These are phyloP conservation scores for Tillus elongatus DNA, from an alignment of 2,888 invertebrate species.

Conservation along the genomic window DNA sequence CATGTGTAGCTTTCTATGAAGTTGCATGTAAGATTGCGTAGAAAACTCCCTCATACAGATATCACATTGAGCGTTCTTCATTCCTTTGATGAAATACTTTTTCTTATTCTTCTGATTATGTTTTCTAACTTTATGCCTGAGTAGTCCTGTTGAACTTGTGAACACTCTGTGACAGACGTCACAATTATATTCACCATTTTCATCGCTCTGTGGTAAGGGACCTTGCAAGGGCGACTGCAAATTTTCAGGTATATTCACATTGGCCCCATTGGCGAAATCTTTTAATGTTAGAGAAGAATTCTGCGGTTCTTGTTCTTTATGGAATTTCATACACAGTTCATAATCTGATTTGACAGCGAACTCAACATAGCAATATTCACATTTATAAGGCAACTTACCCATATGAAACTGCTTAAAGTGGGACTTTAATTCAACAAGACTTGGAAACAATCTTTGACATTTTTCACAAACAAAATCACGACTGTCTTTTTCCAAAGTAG, in stretches of 20 bases:
- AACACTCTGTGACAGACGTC: conserved; percentile 31
- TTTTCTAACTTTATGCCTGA: conserved; percentile 35
- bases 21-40: conserved; percentile 36
- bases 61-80: conserved; percentile 39
- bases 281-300: conserved; percentile 33
- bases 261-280: conserved; percentile 27
- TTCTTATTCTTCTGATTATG: conserved; percentile 34
- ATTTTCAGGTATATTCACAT: conserved; percentile 10
- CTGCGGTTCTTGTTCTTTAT: conserved; percentile 16
- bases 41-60: conserved; percentile 39
- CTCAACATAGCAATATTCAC: conserved; percentile 32
- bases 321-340: conserved; percentile 28
- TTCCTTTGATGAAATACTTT: conserved; percentile 38
- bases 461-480: conserved; percentile 28
- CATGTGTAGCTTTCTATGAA: conserved; percentile 36
- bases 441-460: conserved; percentile 31
- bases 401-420: conserved; percentile 35
- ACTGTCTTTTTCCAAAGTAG: conserved; percentile 18
- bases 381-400: conserved; percentile 35
- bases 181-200: conserved; percentile 30
- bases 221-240: conserved; percentile 1
- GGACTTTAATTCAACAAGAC: conserved; percentile 28
- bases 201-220: conserved; percentile 12
- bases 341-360: conserved; percentile 30
- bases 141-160: conserved; percentile 31